Conservation (phyloP, 2,113 vertebrate species). For the Elachura formosa region DNA sequence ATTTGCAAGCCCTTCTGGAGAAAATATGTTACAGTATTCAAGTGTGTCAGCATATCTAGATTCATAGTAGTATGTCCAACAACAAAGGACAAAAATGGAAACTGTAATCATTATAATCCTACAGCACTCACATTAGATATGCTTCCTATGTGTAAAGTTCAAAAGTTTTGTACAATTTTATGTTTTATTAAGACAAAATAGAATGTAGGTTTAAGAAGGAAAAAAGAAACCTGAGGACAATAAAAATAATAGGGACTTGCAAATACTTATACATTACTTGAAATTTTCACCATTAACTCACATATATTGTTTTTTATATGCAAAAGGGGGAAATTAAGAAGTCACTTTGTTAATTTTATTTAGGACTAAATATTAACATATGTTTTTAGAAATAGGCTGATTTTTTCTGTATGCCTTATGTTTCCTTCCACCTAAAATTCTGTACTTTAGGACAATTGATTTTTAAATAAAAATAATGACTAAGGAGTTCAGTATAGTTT, state of each 20-base stretch:
- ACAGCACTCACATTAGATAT: neutral
- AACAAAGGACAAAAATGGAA: neutral
- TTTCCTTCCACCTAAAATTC: neutral
- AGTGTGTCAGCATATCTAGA: neutral
- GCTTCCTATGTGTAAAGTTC: neutral
- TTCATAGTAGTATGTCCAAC: neutral
- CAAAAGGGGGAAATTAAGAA: neutral
- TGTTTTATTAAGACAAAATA: neutral
- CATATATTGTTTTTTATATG: neutral
- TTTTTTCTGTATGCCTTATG: neutral
- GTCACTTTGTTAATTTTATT: neutral
- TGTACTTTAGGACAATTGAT: neutral
- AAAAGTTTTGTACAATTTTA: neutral
- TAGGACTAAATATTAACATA: neutral
- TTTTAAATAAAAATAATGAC: neutral
- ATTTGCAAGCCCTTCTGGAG: neutral
- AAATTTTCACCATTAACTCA: neutral
- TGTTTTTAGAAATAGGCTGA: neutral
- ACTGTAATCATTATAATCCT: neutral
- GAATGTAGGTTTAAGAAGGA: neutral
- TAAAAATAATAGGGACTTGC: neutral
- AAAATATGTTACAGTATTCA: neutral
- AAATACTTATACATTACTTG: neutral
- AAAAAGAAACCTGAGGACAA: neutral
- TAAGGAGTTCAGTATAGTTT: neutral